phyloP scores from a whole-genome alignment of 2,888 invertebrate genomes.

The Malthinus flaveolus region DNA sequence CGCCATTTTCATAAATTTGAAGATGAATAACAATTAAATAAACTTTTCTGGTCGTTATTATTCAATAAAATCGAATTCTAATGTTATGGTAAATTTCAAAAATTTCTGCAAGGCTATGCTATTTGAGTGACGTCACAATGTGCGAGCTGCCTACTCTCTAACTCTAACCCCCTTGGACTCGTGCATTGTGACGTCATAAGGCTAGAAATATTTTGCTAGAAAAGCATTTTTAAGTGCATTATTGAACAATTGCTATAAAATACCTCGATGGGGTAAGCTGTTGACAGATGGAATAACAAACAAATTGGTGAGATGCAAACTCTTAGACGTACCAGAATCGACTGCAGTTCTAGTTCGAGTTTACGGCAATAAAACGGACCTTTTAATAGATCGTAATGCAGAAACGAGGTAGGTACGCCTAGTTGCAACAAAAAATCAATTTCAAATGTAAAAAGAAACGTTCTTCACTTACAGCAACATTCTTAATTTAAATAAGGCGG shows the following conservation, averaged over 20 bases:
- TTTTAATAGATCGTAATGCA: slow-evolving; percentile 85
- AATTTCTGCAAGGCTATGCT: too few species aligned
- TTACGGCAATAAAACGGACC: slow-evolving; percentile 92
- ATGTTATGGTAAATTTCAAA: too few species aligned
- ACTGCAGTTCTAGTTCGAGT: slow-evolving; percentile 84
- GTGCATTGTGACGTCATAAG: too few species aligned
- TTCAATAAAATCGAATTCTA: too few species aligned
- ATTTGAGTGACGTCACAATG: too few species aligned
- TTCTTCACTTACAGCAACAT: slow-evolving; percentile 53
- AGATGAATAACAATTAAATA: too few species aligned
- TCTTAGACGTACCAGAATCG: slow-evolving; percentile 53
- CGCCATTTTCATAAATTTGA: too few species aligned
- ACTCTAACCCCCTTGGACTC: too few species aligned
- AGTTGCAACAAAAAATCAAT: not conserved
- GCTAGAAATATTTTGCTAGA: too few species aligned
- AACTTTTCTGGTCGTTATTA: too few species aligned
- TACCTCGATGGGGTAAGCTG: slow-evolving; percentile 59
- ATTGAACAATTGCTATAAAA: slow-evolving; percentile 7
- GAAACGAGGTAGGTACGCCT: slow-evolving; percentile 66
- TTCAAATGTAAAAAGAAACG: not conserved
- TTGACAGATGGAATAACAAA: slow-evolving; percentile 96
- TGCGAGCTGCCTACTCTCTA: too few species aligned
- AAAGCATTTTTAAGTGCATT: too few species aligned
- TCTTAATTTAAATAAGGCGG: slow-evolving; percentile 67
- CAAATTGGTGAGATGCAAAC: slow-evolving; percentile 77